A percentile compares a stretch with the other conserved stretches of the same genome.
phyloP scores from a whole-genome alignment of 2,797 vertebrate species.

The Fistularia tabacaria region DNA sequence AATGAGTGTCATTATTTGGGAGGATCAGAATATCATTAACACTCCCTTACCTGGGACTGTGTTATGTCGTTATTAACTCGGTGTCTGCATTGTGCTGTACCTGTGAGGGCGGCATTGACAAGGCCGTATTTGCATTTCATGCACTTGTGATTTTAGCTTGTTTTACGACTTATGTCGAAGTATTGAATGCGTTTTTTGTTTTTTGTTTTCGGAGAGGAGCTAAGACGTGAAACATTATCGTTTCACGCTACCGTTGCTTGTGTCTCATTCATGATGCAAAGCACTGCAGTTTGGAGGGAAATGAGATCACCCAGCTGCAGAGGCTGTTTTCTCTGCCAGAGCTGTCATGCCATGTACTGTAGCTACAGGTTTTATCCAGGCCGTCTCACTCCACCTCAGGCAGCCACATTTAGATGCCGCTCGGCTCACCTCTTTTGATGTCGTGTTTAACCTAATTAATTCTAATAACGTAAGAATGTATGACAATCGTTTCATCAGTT shows the following conservation, averaged over 20 bases:
- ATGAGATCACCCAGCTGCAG: conserved; percentile 52
- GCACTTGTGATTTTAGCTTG: too few relatives aligned
- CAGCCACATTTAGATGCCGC: conserved; percentile 35
- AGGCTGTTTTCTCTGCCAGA: conserved; percentile 51
- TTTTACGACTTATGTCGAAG: too few relatives aligned
- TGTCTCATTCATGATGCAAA: conserved; percentile 20
- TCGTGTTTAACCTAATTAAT: background rate
- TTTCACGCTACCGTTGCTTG: conserved; percentile 29
- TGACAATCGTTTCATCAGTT: conserved; percentile 21
- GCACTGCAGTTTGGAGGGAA: conserved; percentile 42
- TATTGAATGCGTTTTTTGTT: background rate
- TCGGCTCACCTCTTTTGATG: conserved; percentile 51
- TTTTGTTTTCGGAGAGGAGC: background rate
- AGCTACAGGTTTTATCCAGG: conserved; percentile 43
- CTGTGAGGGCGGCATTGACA: too few relatives aligned
- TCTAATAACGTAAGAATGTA: conserved; percentile 27
- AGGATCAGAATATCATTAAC: too few relatives aligned
- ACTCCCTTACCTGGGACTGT: too few relatives aligned
- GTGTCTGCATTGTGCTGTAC: too few relatives aligned
- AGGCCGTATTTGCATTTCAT: too few relatives aligned
- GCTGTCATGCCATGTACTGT: conserved; percentile 38
- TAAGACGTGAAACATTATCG: background rate
- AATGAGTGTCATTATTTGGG: too few relatives aligned
- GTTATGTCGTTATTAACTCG: too few relatives aligned
- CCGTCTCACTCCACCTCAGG: conserved; percentile 33